Conservation (phyloP, 2,797 vertebrate genomes). For the Trematomus bernacchii region DNA sequence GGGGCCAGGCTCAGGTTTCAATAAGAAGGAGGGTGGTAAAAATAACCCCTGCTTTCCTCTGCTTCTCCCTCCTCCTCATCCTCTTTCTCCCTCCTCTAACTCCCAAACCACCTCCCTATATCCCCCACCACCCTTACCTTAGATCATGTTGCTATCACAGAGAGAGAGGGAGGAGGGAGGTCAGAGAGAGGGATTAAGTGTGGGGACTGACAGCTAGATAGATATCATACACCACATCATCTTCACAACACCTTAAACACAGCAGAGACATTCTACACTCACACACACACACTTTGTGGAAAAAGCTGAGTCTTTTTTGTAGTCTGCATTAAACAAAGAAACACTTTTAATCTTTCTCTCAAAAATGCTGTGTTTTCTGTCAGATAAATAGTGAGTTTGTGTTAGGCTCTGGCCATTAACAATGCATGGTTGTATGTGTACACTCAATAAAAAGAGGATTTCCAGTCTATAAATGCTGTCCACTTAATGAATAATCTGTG, state of each 20-base stretch:
- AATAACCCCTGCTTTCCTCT: conserved; percentile 80
- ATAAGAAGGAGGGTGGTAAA: conserved; percentile 82
- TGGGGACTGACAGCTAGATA: conserved; percentile 65
- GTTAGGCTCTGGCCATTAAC: conserved; percentile 58
- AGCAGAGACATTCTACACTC: conserved; percentile 13
- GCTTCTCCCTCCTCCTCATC: conserved; percentile 62
- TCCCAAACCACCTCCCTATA: conserved; percentile 69
- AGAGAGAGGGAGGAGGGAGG: conserved; percentile 67
- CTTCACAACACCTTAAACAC: conserved; percentile 53
- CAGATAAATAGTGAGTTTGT: conserved; percentile 46
- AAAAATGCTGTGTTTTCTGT: conserved; percentile 18
- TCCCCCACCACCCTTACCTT: conserved; percentile 71
- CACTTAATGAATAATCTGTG: conserved; percentile 33
- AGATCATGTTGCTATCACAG: conserved; percentile 82
- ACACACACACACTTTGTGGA: conserved; percentile 15
- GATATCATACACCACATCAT: conserved; percentile 67
- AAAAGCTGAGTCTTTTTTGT: background rate
- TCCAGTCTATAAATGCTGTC: conserved; percentile 15
- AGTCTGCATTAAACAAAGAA: conserved; percentile 8
- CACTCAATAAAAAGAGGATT: conserved; percentile 32
- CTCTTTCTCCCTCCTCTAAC: conserved; percentile 64
- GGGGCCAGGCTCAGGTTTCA: conserved; percentile 88
- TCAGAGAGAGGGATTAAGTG: conserved; percentile 70
- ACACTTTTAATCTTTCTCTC: too few species aligned
- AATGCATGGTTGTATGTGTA: conserved; percentile 46